Conservation (phyloP, 1,140 invertebrate species). For the Megalonaias nervosa region DNA sequence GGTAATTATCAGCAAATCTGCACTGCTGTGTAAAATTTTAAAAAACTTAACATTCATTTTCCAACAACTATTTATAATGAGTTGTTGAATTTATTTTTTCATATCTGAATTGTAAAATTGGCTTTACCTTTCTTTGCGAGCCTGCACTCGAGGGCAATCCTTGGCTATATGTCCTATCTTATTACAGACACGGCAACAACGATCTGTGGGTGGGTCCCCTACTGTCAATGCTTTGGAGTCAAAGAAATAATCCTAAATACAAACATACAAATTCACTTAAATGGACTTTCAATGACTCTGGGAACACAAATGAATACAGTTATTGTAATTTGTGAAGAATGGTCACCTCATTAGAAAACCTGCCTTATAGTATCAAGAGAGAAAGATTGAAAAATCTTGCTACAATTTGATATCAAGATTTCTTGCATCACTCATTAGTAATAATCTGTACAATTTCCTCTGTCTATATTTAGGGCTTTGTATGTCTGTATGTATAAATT, state of each 20-base stretch:
- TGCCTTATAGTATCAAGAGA: neutral
- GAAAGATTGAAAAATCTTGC: neutral
- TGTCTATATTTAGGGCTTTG: no score
- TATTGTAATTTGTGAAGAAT: neutral
- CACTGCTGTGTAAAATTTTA: no score
- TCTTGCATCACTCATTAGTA: no score
- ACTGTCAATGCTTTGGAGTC: slow-evolving; percentile 69
- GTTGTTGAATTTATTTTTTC: no score
- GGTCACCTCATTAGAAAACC: neutral
- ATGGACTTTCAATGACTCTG: neutral
- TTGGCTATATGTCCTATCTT: slow-evolving; percentile 77
- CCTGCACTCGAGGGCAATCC: slow-evolving; percentile 71
- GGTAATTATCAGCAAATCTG: no score
- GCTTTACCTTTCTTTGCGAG: slow-evolving; percentile 52
- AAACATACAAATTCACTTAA: slow-evolving; percentile 13
- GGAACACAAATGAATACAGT: neutral
- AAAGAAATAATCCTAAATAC: slow-evolving; percentile 73
- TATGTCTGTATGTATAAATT: no score
- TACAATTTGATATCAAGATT: neutral
- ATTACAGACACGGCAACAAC: slow-evolving; percentile 76
- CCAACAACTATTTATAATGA: no score
- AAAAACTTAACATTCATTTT: no score
- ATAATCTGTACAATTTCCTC: no score
- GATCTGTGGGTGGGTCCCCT: slow-evolving; percentile 74
- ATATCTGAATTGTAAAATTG: no score